These are phyloP conservation scores for Lasioglossum figueresi DNA, from an alignment of 2,888 invertebrate genomes.

Conservation along the genomic window DNA sequence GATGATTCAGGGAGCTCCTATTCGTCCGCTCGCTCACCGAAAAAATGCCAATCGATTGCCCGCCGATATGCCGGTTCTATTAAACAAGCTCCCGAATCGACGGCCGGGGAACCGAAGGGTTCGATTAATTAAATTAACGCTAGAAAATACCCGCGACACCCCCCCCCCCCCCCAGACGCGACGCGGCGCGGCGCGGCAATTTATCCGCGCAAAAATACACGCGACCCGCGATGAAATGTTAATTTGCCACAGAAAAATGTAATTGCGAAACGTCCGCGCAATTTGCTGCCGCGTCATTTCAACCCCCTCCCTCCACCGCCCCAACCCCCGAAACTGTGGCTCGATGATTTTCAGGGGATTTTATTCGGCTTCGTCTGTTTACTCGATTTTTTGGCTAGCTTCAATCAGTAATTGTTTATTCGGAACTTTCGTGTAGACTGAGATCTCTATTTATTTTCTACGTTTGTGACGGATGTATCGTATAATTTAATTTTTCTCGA, in stretches of 20 bases:
- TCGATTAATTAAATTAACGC: constrained; percentile 64
- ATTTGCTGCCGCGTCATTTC: neutral
- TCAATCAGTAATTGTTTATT: neutral
- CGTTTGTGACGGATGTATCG: neutral
- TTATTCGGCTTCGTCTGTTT: neutral
- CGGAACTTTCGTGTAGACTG: neutral
- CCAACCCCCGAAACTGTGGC: neutral
- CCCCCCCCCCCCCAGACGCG: neutral
- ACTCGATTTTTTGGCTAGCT: neutral
- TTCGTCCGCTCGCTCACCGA: constrained; percentile 33
- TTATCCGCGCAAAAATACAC: neutral
- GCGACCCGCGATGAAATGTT: neutral
- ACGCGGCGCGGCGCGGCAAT: neutral
- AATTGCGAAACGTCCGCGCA: neutral
- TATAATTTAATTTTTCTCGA: neutral
- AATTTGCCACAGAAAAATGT: neutral
- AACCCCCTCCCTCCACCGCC: no score
- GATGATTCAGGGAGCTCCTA: constrained; percentile 63
- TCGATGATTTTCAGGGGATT: neutral
- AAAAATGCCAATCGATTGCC: constrained; percentile 61
- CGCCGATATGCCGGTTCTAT: constrained; percentile 12
- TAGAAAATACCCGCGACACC: neutral
- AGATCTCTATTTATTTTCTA: neutral
- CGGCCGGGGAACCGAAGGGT: constrained; percentile 16
- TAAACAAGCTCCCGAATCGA: neutral